These are phyloP conservation scores for Drosophila anomelani DNA, from an alignment of 2,888 invertebrate genomes.

Conservation along the genomic window DNA sequence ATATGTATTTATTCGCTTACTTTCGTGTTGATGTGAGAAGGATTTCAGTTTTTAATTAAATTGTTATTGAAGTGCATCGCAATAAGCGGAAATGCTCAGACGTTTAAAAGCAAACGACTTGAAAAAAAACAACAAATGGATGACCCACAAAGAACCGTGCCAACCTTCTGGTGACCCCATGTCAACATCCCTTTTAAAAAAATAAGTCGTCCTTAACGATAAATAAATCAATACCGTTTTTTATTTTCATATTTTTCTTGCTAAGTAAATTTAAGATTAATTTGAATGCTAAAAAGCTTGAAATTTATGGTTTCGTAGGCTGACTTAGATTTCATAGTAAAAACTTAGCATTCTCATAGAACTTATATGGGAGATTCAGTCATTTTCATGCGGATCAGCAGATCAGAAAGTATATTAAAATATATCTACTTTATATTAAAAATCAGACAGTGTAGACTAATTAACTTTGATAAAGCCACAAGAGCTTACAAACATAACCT, in stretches of 20 bases:
- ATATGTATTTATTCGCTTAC: background rate
- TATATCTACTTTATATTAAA: background rate
- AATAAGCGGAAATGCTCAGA: slow-evolving; percentile 78
- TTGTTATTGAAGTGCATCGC: slow-evolving; percentile 75
- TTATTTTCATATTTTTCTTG: background rate
- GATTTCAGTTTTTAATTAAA: slow-evolving; percentile 80
- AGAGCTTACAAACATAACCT: background rate
- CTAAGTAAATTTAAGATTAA: background rate
- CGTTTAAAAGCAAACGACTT: slow-evolving; percentile 49
- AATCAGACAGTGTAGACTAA: background rate
- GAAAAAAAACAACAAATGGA: background rate
- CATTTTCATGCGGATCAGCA: background rate
- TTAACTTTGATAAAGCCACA: background rate
- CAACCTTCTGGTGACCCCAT: background rate
- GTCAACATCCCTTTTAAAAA: background rate
- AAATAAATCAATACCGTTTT: background rate
- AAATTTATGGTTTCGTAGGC: background rate
- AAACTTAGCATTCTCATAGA: background rate
- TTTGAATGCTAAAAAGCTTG: background rate
- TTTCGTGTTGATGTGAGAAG: slow-evolving; percentile 7
- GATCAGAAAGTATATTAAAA: background rate
- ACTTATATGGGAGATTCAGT: background rate
- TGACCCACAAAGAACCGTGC: slow-evolving; percentile 1
- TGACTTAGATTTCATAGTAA: background rate
- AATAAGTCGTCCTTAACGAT: background rate